Percentiles rank a stretch among this genome's conserved stretches.
Conservation (phyloP, 2,113 vertebrate species). For the Odocoileus hemionus region DNA sequence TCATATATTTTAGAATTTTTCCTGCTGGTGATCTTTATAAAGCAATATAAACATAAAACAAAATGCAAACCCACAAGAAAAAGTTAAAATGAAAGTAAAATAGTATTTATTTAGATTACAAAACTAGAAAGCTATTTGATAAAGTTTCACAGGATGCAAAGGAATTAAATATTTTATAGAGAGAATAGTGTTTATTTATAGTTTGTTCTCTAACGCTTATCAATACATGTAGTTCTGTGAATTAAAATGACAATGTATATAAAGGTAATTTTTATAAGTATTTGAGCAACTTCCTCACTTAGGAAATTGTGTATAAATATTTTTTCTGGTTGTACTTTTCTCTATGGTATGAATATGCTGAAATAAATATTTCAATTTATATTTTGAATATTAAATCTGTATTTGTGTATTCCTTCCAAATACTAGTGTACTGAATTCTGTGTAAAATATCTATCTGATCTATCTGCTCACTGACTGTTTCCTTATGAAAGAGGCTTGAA, state of each 20-base stretch:
- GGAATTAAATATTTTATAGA: not conserved
- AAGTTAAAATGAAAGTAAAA: not conserved
- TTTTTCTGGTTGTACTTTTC: not conserved
- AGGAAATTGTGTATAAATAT: not conserved
- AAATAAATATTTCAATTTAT: not conserved
- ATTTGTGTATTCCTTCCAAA: not conserved
- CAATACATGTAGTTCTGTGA: not conserved
- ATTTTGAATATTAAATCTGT: not conserved
- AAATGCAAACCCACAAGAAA: not conserved
- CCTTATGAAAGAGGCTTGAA: not conserved
- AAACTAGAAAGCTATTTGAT: not conserved
- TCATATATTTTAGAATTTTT: not conserved
- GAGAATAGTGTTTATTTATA: not conserved
- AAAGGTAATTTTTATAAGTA: not conserved
- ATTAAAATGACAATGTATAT: not conserved
- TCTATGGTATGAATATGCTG: not conserved
- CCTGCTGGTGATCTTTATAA: not conserved
- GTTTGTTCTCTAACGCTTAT: not conserved
- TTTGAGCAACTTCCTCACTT: too few relatives aligned
- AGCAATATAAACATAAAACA: not conserved
- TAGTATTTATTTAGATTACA: not conserved
- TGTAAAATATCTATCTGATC: not conserved
- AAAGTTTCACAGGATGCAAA: not conserved
- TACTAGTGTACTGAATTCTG: not conserved
- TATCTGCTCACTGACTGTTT: not conserved